These are phyloP conservation scores for Chaitophorus viminalis DNA, from an alignment of 2,888 invertebrate species.

Conservation along the genomic window DNA sequence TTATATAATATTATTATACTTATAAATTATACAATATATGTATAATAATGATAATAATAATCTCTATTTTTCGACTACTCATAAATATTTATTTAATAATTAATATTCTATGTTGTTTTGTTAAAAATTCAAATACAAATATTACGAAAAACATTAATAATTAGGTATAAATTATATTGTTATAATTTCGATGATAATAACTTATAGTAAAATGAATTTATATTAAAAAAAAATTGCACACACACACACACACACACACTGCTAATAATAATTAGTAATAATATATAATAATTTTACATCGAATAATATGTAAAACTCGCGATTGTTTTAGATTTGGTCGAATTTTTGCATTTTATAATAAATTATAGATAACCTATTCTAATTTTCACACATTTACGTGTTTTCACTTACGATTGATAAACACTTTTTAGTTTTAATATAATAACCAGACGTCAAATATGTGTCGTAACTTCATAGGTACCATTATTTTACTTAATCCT, in stretches of 20 bases:
- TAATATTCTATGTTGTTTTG: constrained; percentile 22
- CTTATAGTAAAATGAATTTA: constrained; percentile 35
- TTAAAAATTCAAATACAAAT: constrained; percentile 52
- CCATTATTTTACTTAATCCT: not conserved
- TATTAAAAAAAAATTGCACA: constrained; percentile 24
- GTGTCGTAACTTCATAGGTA: not conserved
- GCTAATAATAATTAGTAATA: constrained; percentile 33
- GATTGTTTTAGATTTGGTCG: constrained; percentile 56
- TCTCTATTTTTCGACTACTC: constrained; percentile 34
- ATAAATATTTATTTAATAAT: constrained; percentile 23
- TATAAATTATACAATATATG: constrained; percentile 1
- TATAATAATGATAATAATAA: constrained; percentile 38
- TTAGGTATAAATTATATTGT: constrained; percentile 36
- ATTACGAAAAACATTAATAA: constrained; percentile 53
- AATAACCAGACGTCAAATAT: too few species aligned
- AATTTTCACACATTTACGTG: constrained; percentile 6
- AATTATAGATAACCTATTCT: constrained; percentile 17
- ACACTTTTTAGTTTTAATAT: not conserved
- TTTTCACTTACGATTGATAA: not conserved
- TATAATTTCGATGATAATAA: constrained; percentile 31
- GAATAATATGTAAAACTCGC: constrained; percentile 44
- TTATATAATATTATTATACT: constrained; percentile 1
- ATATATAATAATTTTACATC: constrained; percentile 43
- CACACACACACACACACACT: not conserved
- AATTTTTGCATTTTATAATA: constrained; percentile 26